Evolutionary conservation across 1,140 invertebrate genomes (phyloP).

Genomic region (Procambarus virginalis): DNA sequence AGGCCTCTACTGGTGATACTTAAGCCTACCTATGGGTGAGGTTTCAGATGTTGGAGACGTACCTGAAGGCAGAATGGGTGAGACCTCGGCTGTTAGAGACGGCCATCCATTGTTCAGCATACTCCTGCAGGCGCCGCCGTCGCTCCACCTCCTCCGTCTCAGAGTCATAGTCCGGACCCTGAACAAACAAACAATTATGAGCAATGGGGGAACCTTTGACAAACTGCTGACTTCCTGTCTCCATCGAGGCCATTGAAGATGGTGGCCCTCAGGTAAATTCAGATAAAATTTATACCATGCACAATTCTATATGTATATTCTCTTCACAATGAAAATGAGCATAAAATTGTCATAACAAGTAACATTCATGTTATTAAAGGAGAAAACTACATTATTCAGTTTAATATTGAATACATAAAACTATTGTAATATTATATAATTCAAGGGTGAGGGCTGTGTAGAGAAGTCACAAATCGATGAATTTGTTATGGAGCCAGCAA

Average conservation of each 20-base stretch:
- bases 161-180: conserved; percentile 53
- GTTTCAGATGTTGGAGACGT: not conserved
- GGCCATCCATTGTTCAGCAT: conserved; percentile 37
- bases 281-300: too few relatives aligned
- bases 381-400: too few relatives aligned
- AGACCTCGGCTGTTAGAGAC: not conserved
- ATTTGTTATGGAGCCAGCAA: too few relatives aligned
- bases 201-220: not conserved
- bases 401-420: too few relatives aligned
- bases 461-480: too few relatives aligned
- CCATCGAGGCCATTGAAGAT: too few relatives aligned
- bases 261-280: too few relatives aligned
- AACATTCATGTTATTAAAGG: not conserved
- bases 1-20: too few relatives aligned
- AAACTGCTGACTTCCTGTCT: too few relatives aligned
- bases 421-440: too few relatives aligned
- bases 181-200: not conserved
- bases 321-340: not conserved
- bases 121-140: conserved; percentile 38
- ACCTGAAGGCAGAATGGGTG: conserved; percentile 3
- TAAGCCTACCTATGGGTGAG: too few relatives aligned
- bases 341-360: not conserved
- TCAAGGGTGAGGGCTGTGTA: too few relatives aligned
- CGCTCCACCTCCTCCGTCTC: conserved; percentile 51
- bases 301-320: not conserved